phyloP scores from a whole-genome alignment of 2,888 invertebrate species.

The Amiota communis region DNA sequence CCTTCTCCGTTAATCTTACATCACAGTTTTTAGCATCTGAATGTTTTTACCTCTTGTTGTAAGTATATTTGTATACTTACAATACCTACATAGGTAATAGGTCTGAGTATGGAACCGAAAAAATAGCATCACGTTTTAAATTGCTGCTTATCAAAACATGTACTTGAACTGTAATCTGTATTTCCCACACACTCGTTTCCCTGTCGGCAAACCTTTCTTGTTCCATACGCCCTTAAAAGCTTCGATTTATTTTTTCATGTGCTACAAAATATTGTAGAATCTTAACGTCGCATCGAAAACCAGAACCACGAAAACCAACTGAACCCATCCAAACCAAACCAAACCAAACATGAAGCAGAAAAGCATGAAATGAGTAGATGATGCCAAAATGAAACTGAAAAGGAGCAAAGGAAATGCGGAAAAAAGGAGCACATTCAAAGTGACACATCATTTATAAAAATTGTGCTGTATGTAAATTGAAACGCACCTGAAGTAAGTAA shows the following conservation, averaged over 20 bases:
- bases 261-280: too few relatives aligned
- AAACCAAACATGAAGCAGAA: constrained; percentile 45
- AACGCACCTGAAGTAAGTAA: constrained; percentile 45
- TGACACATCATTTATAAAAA: constrained; percentile 67
- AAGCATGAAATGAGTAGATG: constrained; percentile 58
- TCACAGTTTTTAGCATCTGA: constrained; percentile 6
- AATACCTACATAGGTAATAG: too few relatives aligned
- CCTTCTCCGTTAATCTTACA: constrained; percentile 14
- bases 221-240: constrained; percentile 30
- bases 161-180: constrained; percentile 64
- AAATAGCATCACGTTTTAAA: constrained; percentile 68
- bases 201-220: constrained; percentile 26
- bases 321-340: neutral
- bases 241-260: neutral
- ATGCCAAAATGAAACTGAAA: constrained; percentile 26
- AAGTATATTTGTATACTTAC: too few relatives aligned
- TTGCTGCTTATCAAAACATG: constrained; percentile 69
- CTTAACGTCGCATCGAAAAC: neutral
- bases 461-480: constrained; percentile 63
- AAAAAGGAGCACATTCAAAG: constrained; percentile 44
- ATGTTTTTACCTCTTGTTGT: constrained; percentile 39
- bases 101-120: constrained; percentile 32
- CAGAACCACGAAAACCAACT: constrained; percentile 27
- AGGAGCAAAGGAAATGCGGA: neutral
- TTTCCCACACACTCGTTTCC: constrained; percentile 54